Conservation (phyloP, 2,113 vertebrate species). For the Bombycilla garrulus region DNA sequence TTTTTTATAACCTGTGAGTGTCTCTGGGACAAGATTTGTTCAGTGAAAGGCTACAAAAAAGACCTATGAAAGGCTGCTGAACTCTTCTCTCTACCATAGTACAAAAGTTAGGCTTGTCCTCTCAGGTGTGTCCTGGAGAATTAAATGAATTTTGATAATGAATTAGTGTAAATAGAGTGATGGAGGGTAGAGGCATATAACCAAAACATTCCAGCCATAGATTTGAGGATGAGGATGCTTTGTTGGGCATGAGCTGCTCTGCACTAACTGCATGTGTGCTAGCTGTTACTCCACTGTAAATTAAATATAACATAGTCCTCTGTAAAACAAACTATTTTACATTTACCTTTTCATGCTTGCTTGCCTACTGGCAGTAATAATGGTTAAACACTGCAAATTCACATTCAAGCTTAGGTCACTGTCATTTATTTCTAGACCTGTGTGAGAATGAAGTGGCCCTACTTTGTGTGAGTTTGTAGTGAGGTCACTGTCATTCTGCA, state of each 20-base stretch:
- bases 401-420: neutral
- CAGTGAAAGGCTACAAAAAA: neutral
- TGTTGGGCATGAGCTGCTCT: neutral
- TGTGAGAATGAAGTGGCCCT: neutral
- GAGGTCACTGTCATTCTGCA: neutral
- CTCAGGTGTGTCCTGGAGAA: neutral
- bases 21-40: neutral
- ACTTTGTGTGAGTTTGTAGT: neutral
- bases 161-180: neutral
- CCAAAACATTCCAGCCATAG: neutral
- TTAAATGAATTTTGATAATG: neutral
- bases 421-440: neutral
- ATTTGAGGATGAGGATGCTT: neutral
- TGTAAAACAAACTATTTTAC: neutral
- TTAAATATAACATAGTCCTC: neutral
- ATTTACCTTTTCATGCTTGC: neutral
- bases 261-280: neutral
- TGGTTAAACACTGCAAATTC: neutral
- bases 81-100: neutral
- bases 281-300: neutral
- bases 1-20: neutral
- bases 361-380: neutral
- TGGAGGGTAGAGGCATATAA: neutral
- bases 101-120: neutral
- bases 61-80: neutral